Evolutionary conservation across 2,113 vertebrate genomes (phyloP), one percentile per base, ranked within the genome.

Genomic region (Grantiella picta): DNA sequence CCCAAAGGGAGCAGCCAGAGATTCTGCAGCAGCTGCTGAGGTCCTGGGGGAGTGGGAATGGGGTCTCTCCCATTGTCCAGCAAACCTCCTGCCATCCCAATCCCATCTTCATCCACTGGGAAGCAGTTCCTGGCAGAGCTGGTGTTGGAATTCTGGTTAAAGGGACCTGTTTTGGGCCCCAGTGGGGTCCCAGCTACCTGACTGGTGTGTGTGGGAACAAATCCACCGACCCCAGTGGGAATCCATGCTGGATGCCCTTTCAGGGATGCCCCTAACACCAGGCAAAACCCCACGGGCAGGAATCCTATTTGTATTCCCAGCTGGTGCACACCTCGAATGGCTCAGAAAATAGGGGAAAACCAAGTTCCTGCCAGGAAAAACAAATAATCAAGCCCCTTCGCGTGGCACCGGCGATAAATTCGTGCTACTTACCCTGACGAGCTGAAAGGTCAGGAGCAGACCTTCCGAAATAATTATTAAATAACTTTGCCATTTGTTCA

Each of bases 401-500:
- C 40, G 2, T 49, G 93, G 94, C 31, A 15, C 86, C 36, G 70
- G 94, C 95, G 97, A 97, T 96, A 94, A 98, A 97, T 97, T 94
- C 95, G 92, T 84, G 54, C 80, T 82, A 80, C 95, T 97, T 97
- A 97, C 94, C 94, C 91, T 75, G 29, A 95, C 72, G 86, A 97
- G 97, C 87, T 73, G 96, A 97, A 97, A 98, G 97, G 97, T 98
- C 97, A 96, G 19, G 59, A 91, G 84, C 70, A 96, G 95, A 97
- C 96, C 92, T 97, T 88, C 95, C 57, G 10, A 96, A 97, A 97
- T 95, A 97, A 97, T 97, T 97, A 98, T 97, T 98, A 97, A 97
- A 96, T 97, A 97, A 97, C 96, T 97, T 96, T 89, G 78, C 97
- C 96, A 97, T 98, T 98, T 98, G 98, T 97, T 98, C 97, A 95